A percentile compares a stretch with the other conserved stretches of the same genome.
phyloP scores from a whole-genome alignment of 1,140 invertebrate species.

The Arctopsyche grandis region DNA sequence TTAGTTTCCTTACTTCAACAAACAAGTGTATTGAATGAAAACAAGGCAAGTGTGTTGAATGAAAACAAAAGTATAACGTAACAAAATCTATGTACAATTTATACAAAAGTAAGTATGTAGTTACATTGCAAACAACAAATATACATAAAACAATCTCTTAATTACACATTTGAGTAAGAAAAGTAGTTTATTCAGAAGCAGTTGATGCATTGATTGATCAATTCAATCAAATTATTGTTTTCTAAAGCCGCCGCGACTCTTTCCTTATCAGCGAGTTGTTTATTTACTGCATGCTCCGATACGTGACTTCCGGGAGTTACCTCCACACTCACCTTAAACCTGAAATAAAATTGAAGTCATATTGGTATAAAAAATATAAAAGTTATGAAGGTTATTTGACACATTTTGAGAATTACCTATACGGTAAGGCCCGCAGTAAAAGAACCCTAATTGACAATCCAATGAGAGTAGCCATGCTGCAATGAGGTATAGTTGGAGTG shows the following conservation, averaged over 20 bases:
- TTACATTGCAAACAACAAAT: not conserved
- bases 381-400: not conserved
- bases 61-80: too few relatives aligned
- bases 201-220: slow-evolving; percentile 92
- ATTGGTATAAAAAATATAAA: not conserved
- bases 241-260: slow-evolving; percentile 96
- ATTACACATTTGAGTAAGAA: not conserved
- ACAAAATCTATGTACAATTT: too few relatives aligned
- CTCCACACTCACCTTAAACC: slow-evolving; percentile 90
- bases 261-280: slow-evolving; percentile 98
- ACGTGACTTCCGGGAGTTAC: slow-evolving; percentile 93
- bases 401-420: slow-evolving; percentile 8
- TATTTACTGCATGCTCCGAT: slow-evolving; percentile 94
- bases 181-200: slow-evolving; percentile 1
- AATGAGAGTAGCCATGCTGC: slow-evolving; percentile 98
- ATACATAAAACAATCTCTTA: not conserved
- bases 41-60: too few relatives aligned
- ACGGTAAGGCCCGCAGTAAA: slow-evolving; percentile 86
- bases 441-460: slow-evolving; percentile 84
- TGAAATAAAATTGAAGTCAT: too few relatives aligned
- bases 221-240: slow-evolving; percentile 88
- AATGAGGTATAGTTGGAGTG: slow-evolving; percentile 99
- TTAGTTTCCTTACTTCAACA: too few relatives aligned
- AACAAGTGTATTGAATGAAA: too few relatives aligned
- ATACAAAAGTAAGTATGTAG: not conserved